phyloP scores from a whole-genome alignment of 2,113 vertebrate species.

The Callospermophilus lateralis region DNA sequence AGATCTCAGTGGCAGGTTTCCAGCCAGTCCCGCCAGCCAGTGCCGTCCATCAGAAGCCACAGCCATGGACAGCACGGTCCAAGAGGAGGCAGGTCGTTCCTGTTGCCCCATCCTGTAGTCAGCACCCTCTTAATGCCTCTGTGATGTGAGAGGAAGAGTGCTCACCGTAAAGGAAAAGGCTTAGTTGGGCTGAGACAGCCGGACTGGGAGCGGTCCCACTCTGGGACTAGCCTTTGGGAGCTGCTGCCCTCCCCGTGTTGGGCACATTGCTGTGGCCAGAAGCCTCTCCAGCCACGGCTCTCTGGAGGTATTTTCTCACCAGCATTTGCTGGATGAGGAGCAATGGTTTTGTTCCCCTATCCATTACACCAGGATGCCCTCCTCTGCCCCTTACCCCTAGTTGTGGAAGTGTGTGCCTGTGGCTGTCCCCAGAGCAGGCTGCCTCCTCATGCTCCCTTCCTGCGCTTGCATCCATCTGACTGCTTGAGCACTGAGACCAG shows the following conservation, averaged over 20 bases:
- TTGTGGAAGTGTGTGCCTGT: constrained; percentile 89
- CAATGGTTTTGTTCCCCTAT: constrained; percentile 83
- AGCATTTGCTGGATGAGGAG: constrained; percentile 70
- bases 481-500: constrained; percentile 68
- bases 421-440: constrained; percentile 61
- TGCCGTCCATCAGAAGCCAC: fast-evolving
- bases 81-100: fast-evolving
- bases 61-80: fast-evolving
- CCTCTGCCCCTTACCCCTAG: constrained; percentile 89
- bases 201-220: no score
- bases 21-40: fast-evolving
- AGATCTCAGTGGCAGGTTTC: fast-evolving
- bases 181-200: neutral
- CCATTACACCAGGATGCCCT: constrained; percentile 88
- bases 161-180: neutral
- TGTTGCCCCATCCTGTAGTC: fast-evolving
- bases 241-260: fast-evolving
- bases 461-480: constrained; percentile 7
- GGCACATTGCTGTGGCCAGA: neutral
- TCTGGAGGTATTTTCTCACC: neutral
- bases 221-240: neutral
- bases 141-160: neutral
- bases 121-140: fast-evolving
- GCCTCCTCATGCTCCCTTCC: constrained; percentile 53
- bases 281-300: fast-evolving